Conservation (phyloP, 2,888 invertebrate species). For the Pachycephus smyrnensis region DNA sequence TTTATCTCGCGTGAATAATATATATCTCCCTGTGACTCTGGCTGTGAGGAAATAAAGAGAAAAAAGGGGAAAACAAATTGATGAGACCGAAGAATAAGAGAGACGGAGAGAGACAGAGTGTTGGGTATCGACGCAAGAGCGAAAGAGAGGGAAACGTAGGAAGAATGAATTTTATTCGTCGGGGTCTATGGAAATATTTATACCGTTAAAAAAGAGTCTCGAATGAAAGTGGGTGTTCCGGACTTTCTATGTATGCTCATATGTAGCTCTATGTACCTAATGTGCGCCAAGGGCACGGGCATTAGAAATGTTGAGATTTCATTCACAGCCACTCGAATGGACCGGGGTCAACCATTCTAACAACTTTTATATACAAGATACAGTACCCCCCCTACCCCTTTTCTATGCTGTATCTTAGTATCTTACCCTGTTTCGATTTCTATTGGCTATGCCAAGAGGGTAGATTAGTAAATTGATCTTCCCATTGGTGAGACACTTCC, state of each 20-base stretch:
- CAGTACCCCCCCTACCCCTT: not conserved
- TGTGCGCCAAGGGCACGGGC: not conserved
- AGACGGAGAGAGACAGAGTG: too few species aligned
- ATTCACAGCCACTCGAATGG: not conserved
- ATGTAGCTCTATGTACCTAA: too few species aligned
- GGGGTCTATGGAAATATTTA: too few species aligned
- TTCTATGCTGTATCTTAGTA: not conserved
- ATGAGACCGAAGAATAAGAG: too few species aligned
- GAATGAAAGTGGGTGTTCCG: not conserved
- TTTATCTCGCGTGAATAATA: too few species aligned
- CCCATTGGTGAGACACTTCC: slow-evolving; percentile 20
- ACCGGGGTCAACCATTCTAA: not conserved
- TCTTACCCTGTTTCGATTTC: slow-evolving; percentile 6
- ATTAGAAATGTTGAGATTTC: not conserved
- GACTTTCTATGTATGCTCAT: not conserved
- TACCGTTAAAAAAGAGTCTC: not conserved
- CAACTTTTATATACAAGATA: not conserved
- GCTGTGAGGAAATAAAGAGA: too few species aligned
- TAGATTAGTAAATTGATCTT: slow-evolving; percentile 19
- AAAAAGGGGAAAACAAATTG: too few species aligned
- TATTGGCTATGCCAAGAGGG: slow-evolving; percentile 15
- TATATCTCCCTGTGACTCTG: too few species aligned
- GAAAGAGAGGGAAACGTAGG: not conserved
- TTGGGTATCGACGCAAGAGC: not conserved
- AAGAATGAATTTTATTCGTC: not conserved